Percentiles rank a stretch among this genome's conserved stretches.
Conservation (phyloP, 2,113 vertebrate genomes). For the Cyprinodon variegatus region DNA sequence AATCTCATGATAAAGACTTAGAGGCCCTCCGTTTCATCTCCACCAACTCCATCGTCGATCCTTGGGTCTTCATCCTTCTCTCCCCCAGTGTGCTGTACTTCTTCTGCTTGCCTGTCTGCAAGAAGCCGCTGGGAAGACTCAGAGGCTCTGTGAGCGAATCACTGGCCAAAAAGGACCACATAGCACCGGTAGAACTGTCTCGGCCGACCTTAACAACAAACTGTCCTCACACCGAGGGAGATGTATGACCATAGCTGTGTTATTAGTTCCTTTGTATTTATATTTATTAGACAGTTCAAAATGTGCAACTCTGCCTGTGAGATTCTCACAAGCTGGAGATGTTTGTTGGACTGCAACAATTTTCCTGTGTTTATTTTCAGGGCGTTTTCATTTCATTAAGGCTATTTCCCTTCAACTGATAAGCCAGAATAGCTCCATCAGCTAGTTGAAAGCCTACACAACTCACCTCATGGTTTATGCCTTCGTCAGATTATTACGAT, state of each 20-base stretch:
- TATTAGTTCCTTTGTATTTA: constrained; percentile 11
- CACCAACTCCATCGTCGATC: constrained; percentile 90
- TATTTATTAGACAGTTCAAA: constrained; percentile 45
- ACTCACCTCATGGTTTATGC: constrained; percentile 11
- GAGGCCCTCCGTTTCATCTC: constrained; percentile 88
- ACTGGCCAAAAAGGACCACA: constrained; percentile 29
- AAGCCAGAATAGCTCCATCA: background rate
- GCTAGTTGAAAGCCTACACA: background rate
- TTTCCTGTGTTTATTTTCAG: background rate
- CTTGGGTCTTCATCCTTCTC: constrained; percentile 92
- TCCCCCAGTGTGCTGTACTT: constrained; percentile 86
- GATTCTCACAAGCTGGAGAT: constrained; percentile 5
- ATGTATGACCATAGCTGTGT: constrained; percentile 28
- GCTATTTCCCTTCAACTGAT: background rate
- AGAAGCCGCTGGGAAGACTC: background rate
- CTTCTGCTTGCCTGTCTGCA: constrained; percentile 78
- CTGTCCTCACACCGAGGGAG: background rate
- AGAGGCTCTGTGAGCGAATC: constrained; percentile 51
- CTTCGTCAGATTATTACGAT: background rate
- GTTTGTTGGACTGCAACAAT: background rate
- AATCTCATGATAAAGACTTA: constrained; percentile 76
- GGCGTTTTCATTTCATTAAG: constrained; percentile 6
- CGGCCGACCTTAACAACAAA: background rate
- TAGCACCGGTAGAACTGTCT: constrained; percentile 17
- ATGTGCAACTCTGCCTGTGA: background rate